phyloP scores from a whole-genome alignment of 2,113 vertebrate species.

The Uria lomvia region DNA sequence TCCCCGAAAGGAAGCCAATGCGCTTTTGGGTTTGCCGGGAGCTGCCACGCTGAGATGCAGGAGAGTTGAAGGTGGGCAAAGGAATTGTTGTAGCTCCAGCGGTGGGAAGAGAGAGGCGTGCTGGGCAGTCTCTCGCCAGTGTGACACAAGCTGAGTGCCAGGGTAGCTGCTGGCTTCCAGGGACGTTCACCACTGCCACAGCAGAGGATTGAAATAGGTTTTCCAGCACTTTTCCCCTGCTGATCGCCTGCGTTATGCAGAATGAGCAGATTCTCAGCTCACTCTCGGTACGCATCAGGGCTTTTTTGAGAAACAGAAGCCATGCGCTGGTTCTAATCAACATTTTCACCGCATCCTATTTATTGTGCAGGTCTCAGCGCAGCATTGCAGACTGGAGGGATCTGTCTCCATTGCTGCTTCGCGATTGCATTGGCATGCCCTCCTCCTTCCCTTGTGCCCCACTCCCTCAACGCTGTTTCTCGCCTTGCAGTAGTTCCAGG shows the following conservation, averaged over 20 bases:
- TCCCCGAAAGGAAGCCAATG: neutral
- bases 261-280: neutral
- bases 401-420: neutral
- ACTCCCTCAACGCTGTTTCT: neutral
- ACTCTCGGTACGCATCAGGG: neutral
- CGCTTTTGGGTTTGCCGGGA: neutral
- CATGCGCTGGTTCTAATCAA: neutral
- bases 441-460: neutral
- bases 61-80: neutral
- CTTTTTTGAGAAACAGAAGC: neutral
- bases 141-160: too few relatives aligned
- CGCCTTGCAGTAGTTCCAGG: neutral
- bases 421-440: neutral
- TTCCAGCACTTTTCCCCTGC: neutral
- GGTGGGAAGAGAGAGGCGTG: neutral
- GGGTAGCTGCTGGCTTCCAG: neutral
- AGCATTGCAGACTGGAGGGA: neutral
- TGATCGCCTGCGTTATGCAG: neutral
- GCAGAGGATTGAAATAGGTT: neutral
- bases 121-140: neutral
- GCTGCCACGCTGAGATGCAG: fast-evolving
- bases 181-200: neutral
- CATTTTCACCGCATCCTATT: neutral
- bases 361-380: neutral
- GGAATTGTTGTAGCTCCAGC: fast-evolving